Evolutionary conservation across 2,797 vertebrate genomes (phyloP).

Genomic region (Austrolebias charrua): DNA sequence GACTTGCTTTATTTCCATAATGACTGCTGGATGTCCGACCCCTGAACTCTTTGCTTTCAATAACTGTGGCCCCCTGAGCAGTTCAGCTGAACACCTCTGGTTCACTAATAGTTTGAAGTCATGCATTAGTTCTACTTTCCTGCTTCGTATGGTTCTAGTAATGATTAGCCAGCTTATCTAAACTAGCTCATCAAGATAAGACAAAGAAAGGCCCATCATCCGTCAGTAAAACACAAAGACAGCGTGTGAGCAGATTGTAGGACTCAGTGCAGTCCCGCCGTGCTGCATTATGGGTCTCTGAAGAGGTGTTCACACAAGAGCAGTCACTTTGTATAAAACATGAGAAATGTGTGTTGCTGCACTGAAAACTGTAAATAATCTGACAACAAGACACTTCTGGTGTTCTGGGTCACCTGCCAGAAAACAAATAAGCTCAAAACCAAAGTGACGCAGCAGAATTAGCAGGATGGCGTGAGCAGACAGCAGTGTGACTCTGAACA

Average conservation of each 20-base stretch:
- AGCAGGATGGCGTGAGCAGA: conserved; percentile 1
- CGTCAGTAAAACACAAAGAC: conserved; percentile 10
- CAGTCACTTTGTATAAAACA: conserved; percentile 7
- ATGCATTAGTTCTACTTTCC: conserved; percentile 20
- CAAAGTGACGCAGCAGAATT: background rate
- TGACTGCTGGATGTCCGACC: too few relatives aligned
- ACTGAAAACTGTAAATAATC: conserved; percentile 19
- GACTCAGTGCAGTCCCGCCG: background rate
- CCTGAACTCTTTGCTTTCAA: too few relatives aligned
- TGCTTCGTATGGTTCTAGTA: conserved; percentile 39
- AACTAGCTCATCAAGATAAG: conserved; percentile 38
- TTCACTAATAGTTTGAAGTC: conserved; percentile 8
- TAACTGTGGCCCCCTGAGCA: too few relatives aligned
- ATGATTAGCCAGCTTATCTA: conserved; percentile 56
- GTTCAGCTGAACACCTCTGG: too few relatives aligned
- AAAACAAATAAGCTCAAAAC: background rate
- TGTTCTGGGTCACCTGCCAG: conserved; percentile 8
- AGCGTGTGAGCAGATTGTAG: background rate
- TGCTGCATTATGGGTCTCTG: background rate
- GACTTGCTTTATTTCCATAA: too few relatives aligned
- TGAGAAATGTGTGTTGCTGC: background rate
- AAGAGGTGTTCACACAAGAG: background rate
- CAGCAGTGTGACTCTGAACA: conserved; percentile 21
- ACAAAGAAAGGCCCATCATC: conserved; percentile 1
- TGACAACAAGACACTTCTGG: conserved; percentile 20